phyloP scores from a whole-genome alignment of 2,113 vertebrate species.

The cat (Felis catus) region DNA sequence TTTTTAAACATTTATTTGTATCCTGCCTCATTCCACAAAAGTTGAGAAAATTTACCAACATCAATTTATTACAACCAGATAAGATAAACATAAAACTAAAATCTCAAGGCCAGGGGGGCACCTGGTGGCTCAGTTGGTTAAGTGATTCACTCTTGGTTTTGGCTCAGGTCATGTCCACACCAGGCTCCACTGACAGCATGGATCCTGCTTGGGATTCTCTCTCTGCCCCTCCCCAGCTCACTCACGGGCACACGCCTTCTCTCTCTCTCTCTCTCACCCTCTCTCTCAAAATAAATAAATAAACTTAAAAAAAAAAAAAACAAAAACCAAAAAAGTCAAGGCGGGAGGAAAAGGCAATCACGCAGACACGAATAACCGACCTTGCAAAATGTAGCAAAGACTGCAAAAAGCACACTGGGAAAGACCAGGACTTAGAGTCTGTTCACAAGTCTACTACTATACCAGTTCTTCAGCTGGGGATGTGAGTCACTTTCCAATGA shows the following conservation, averaged over 20 bases:
- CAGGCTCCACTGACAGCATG: no score
- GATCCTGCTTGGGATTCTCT: no score
- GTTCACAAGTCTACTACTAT: neutral
- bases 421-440: neutral
- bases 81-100: neutral
- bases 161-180: no score
- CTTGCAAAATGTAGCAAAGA: neutral
- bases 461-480: neutral
- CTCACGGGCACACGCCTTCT: no score
- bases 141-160: no score
- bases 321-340: no score
- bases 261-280: no score
- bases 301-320: no score
- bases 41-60: neutral
- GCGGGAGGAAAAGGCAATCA: neutral
- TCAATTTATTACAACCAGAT: neutral
- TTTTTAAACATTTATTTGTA: neutral
- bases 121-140: no score
- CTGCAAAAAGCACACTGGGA: neutral
- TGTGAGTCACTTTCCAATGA: neutral
- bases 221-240: no score
- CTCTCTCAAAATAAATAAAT: no score
- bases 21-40: neutral
- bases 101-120: neutral
- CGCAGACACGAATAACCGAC: neutral